A percentile compares a stretch with the other conserved stretches of the same genome.
Evolutionary conservation across 2,797 vertebrate species (phyloP).

Genomic region (Artibeus jamaicensis): DNA sequence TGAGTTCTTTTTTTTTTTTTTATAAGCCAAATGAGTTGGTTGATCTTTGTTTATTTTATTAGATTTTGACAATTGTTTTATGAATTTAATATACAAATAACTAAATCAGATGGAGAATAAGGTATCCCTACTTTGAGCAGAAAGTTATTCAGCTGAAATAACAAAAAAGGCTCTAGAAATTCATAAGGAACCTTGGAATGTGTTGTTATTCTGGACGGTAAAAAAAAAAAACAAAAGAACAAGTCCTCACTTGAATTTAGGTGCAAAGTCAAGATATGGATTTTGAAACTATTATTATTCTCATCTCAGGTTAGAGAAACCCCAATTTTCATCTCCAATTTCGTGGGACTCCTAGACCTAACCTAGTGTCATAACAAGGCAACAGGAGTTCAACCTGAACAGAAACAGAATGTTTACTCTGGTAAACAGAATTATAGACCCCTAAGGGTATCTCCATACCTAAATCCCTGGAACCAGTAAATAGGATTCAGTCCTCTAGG

Average conservation of each 20-base stretch:
- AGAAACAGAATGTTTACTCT: neutral
- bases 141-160: neutral
- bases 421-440: neutral
- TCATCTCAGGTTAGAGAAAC: neutral
- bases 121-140: neutral
- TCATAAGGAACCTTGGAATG: neutral
- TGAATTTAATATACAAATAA: conserved; percentile 8
- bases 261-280: neutral
- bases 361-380: neutral
- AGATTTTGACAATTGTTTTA: conserved; percentile 7
- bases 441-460: neutral
- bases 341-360: neutral
- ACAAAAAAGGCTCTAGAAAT: neutral
- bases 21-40: neutral
- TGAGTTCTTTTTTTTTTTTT: neutral
- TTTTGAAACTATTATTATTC: conserved; percentile 26
- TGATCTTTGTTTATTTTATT: neutral
- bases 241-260: conserved; percentile 12
- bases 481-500: neutral
- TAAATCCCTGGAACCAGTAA: neutral
- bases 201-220: neutral
- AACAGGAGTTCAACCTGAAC: neutral
- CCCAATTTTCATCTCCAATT: neutral
- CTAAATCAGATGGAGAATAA: neutral
- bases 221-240: neutral